phyloP scores from a whole-genome alignment of 2,113 vertebrate species.

The Hippotragus niger region DNA sequence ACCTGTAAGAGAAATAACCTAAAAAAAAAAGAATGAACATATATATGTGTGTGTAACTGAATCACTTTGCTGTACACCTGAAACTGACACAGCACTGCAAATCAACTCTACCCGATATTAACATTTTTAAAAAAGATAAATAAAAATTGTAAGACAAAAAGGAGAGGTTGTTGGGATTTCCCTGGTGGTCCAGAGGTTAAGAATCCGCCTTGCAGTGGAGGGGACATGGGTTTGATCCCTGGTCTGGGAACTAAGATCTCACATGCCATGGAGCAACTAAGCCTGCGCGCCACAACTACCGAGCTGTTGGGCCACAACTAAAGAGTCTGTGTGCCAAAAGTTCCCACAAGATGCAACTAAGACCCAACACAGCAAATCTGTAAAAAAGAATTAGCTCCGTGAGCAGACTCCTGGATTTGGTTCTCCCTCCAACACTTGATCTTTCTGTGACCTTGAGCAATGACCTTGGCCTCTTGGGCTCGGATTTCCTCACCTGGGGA shows the following conservation, averaged over 20 bases:
- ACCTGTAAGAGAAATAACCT: not conserved
- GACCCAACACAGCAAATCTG: not conserved
- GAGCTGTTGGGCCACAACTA: not conserved
- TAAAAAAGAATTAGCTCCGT: not conserved
- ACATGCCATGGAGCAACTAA: not conserved
- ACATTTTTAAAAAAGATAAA: not conserved
- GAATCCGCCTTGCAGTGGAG: not conserved
- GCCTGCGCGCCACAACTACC: accelerated
- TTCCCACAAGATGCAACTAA: not conserved
- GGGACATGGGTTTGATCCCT: not conserved
- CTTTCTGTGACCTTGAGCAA: not conserved
- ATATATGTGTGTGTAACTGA: not conserved
- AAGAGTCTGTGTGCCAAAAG: not conserved
- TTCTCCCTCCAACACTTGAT: not conserved
- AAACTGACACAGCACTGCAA: not conserved
- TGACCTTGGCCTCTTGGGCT: not conserved
- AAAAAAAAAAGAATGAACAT: not conserved
- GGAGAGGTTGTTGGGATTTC: not conserved
- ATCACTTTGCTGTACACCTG: not conserved
- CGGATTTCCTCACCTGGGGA: not conserved
- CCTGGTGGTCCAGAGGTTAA: not conserved
- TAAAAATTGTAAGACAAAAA: not conserved
- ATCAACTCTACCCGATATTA: not conserved
- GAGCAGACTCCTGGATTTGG: not conserved
- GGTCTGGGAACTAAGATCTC: not conserved